Evolutionary conservation across 1,140 invertebrate species (phyloP).

Genomic region (Melipona quadrifasciata): DNA sequence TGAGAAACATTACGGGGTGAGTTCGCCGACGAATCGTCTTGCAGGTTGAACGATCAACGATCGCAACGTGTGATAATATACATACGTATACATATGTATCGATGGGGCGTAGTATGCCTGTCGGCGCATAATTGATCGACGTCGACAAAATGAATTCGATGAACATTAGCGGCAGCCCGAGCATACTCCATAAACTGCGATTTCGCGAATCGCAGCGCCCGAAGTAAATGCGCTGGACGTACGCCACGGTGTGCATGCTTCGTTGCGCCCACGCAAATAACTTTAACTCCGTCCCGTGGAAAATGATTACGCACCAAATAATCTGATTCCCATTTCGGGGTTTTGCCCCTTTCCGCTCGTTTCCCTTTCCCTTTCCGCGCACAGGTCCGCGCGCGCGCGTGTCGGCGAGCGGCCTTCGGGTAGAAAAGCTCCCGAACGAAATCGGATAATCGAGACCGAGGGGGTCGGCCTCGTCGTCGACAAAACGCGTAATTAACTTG

Average conservation of each 20-base stretch:
- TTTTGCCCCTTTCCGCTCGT: slow-evolving; percentile 17
- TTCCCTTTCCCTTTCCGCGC: not conserved
- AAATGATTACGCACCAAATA: slow-evolving; percentile 62
- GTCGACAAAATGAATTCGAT: slow-evolving; percentile 65
- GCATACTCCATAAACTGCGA: slow-evolving; percentile 60
- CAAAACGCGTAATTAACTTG: slow-evolving; percentile 15
- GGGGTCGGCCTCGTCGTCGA: not conserved
- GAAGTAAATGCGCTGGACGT: slow-evolving; percentile 56
- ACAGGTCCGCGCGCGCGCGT: not conserved
- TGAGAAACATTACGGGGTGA: not conserved
- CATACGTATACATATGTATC: not conserved
- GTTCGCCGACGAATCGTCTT: not conserved
- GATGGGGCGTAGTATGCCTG: not conserved
- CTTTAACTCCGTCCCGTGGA: slow-evolving; percentile 53
- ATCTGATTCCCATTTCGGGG: slow-evolving; percentile 54
- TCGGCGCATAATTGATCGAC: slow-evolving; percentile 62
- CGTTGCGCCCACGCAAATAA: slow-evolving; percentile 58
- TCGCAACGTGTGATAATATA: slow-evolving; percentile 14
- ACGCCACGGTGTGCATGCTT: slow-evolving; percentile 30
- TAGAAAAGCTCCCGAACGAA: slow-evolving; percentile 36
- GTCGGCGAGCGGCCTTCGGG: not conserved
- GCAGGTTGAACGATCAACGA: not conserved
- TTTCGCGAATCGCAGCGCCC: slow-evolving; percentile 57
- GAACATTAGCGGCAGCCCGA: slow-evolving; percentile 58
- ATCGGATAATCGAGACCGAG: slow-evolving; percentile 36